phyloP scores from a whole-genome alignment of 2,797 vertebrate species.

The Bradypodion pumilum region DNA sequence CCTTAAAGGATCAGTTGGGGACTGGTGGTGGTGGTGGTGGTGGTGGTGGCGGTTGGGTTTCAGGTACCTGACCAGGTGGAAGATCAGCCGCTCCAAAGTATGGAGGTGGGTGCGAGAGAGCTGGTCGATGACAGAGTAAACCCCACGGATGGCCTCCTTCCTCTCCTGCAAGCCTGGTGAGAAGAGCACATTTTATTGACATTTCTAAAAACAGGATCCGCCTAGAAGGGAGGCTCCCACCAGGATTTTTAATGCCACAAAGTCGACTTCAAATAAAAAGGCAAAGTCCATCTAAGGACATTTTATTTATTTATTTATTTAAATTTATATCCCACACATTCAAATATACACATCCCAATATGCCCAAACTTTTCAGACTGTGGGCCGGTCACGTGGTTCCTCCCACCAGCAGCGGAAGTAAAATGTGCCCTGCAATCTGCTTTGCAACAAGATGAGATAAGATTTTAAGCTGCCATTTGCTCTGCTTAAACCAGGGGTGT shows the following conservation, averaged over 20 bases:
- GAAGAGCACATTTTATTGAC: background rate
- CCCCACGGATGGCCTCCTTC: slow-evolving; percentile 87
- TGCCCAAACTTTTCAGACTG: too few relatives aligned
- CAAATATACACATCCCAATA: too few relatives aligned
- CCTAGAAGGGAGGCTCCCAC: background rate
- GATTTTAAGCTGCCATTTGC: too few relatives aligned
- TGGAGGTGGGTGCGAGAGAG: slow-evolving; percentile 93
- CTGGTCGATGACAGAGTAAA: slow-evolving; percentile 95
- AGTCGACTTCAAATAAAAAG: background rate
- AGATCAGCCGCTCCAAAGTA: slow-evolving; percentile 95
- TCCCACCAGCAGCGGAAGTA: too few relatives aligned
- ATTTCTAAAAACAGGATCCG: background rate
- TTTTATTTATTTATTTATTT: too few relatives aligned
- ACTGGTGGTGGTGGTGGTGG: too few relatives aligned
- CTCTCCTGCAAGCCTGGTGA: slow-evolving; percentile 89
- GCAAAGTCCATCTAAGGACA: background rate
- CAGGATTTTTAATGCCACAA: background rate
- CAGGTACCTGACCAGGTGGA: slow-evolving; percentile 93
- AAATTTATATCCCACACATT: background rate
- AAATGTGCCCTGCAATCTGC: too few relatives aligned
- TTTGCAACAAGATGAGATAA: too few relatives aligned
- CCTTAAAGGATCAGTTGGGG: too few relatives aligned
- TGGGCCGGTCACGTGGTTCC: too few relatives aligned
- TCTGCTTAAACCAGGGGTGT: too few relatives aligned
- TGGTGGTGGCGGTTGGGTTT: too few relatives aligned